Conservation (phyloP, 2,888 invertebrate genomes). For the Amblyteles armatorius region DNA sequence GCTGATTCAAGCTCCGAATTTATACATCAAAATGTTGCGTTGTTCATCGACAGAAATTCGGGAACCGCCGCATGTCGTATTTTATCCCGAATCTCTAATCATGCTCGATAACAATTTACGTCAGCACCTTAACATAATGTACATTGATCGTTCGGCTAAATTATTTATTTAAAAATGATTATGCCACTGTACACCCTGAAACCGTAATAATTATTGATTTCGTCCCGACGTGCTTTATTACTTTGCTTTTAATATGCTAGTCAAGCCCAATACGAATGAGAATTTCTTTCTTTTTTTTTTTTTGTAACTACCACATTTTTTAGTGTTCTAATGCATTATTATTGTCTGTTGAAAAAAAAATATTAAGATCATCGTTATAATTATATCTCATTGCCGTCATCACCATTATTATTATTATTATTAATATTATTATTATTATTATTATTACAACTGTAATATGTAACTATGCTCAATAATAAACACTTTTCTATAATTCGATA, state of each 20-base stretch:
- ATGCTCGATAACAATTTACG: constrained; percentile 67
- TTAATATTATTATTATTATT: constrained; percentile 75
- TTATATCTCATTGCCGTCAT: constrained; percentile 68
- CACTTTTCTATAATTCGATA: constrained; percentile 81
- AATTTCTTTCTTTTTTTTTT: constrained; percentile 66
- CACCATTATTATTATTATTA: constrained; percentile 74
- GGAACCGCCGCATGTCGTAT: background rate
- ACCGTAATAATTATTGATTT: constrained; percentile 47
- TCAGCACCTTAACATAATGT: constrained; percentile 71
- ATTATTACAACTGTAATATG: constrained; percentile 79
- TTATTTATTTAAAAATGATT: constrained; percentile 59
- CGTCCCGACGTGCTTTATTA: constrained; percentile 62
- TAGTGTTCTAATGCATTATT: constrained; percentile 76
- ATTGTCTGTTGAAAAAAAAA: constrained; percentile 64
- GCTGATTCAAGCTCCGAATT: constrained; percentile 22
- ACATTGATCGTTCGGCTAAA: constrained; percentile 70
- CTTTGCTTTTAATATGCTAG: constrained; percentile 78
- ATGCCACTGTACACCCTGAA: constrained; percentile 22
- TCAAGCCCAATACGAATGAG: constrained; percentile 80
- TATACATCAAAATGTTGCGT: background rate
- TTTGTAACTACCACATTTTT: constrained; percentile 76
- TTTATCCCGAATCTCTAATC: constrained; percentile 43
- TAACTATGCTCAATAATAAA: constrained; percentile 84
- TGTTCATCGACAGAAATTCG: constrained; percentile 1
- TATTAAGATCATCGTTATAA: constrained; percentile 55